Percentiles rank a stretch among this genome's conserved stretches.
Conservation (phyloP, 1,140 invertebrate genomes). For the Nilaparvata lugens region DNA sequence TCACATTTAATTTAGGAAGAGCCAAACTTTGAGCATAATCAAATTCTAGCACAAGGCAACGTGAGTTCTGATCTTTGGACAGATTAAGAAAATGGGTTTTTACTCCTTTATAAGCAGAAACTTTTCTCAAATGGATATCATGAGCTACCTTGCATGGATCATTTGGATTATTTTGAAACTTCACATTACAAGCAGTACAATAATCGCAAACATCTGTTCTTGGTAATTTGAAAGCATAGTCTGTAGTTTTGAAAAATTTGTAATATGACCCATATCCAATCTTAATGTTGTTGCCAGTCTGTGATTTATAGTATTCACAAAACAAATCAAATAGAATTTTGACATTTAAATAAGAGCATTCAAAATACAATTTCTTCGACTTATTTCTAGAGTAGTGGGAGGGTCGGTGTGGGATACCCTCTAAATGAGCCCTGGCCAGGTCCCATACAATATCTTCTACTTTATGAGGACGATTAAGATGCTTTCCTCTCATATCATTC, state of each 20-base stretch:
- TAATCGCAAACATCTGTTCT: slow-evolving; percentile 13
- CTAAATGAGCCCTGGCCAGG: too few relatives aligned
- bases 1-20: slow-evolving; percentile 15
- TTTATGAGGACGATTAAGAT: too few relatives aligned
- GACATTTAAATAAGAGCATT: too few relatives aligned
- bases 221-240: slow-evolving; percentile 10
- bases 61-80: slow-evolving; percentile 1
- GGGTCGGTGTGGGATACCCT: too few relatives aligned
- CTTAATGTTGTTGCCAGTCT: slow-evolving; percentile 1
- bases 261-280: slow-evolving; percentile 12
- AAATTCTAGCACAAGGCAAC: slow-evolving; percentile 15
- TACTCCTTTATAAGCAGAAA: not conserved
- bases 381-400: too few relatives aligned
- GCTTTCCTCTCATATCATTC: too few relatives aligned
- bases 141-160: slow-evolving; percentile 7
- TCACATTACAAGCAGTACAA: slow-evolving; percentile 10
- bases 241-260: slow-evolving; percentile 12
- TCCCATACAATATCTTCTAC: too few relatives aligned
- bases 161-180: slow-evolving; percentile 6
- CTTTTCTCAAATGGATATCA: slow-evolving; percentile 7
- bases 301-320: too few relatives aligned
- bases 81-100: slow-evolving; percentile 3
- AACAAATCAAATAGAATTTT: too few relatives aligned
- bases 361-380: too few relatives aligned
- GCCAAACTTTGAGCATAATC: slow-evolving; percentile 19